phyloP scores from a whole-genome alignment of 23 tunicate genomes.

The Halocynthia roretzi region DNA sequence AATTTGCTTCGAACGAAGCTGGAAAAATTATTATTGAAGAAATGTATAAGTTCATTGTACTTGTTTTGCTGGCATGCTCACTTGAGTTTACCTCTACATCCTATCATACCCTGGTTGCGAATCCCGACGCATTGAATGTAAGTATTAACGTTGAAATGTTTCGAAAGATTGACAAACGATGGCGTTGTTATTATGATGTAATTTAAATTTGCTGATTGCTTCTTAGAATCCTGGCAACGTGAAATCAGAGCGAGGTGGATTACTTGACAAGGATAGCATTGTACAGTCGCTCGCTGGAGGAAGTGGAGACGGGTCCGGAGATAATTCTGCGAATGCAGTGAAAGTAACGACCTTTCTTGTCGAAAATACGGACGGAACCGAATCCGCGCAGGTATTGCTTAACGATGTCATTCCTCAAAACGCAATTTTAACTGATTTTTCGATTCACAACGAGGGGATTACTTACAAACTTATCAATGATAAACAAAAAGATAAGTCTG shows the following conservation, averaged over 20 bases:
- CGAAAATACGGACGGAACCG: not conserved
- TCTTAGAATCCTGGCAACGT: too few relatives aligned
- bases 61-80: too few relatives aligned
- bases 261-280: too few relatives aligned
- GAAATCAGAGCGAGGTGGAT: too few relatives aligned
- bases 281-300: too few relatives aligned
- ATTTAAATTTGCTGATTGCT: too few relatives aligned
- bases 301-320: not conserved
- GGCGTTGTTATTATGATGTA: too few relatives aligned
- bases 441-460: slow-evolving; percentile 5
- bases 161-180: not conserved
- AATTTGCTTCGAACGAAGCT: too few relatives aligned
- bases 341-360: not conserved
- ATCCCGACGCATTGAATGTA: not conserved
- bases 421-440: slow-evolving; percentile 7
- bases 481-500: not conserved
- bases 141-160: not conserved
- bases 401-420: slow-evolving; percentile 7
- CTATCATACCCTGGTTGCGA: not conserved
- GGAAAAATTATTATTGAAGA: too few relatives aligned
- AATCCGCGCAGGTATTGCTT: slow-evolving; percentile 5
- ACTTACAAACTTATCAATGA: not conserved
- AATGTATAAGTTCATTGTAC: too few relatives aligned
- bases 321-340: not conserved
- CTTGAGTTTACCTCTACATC: not conserved